Evolutionary conservation across 2,888 invertebrate species (phyloP).

Genomic region (Auanema freiburgensis): DNA sequence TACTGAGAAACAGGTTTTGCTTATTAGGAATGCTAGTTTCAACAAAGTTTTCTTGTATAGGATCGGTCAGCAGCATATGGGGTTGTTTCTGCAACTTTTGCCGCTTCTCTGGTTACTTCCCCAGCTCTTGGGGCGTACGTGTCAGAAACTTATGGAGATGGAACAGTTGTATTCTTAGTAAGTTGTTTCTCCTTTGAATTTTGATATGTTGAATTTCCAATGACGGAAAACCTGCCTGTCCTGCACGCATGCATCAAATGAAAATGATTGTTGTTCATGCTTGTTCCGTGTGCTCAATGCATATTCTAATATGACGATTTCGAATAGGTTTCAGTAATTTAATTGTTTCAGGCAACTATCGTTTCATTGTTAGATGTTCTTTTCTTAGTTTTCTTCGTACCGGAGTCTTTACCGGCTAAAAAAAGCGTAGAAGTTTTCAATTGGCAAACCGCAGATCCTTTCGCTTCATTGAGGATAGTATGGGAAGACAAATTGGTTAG

Average conservation of each 20-base stretch:
- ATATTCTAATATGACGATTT: not conserved
- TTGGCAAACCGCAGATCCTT: constrained; percentile 97
- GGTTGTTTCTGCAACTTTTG: constrained; percentile 91
- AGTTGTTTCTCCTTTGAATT: constrained; percentile 13
- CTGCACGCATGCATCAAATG: not conserved
- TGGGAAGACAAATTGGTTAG: constrained; percentile 43
- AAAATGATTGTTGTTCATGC: not conserved
- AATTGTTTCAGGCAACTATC: constrained; percentile 77
- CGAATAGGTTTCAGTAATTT: not conserved
- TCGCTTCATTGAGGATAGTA: constrained; percentile 67
- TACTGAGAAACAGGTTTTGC: constrained; percentile 76
- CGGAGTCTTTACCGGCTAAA: constrained; percentile 95
- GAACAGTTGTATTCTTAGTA: constrained; percentile 75
- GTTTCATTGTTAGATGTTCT: constrained; percentile 94
- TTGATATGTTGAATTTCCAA: constrained; percentile 3
- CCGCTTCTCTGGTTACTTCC: constrained; percentile 96
- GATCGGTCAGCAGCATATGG: constrained; percentile 62
- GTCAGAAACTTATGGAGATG: constrained; percentile 77
- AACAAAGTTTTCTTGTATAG: constrained; percentile 20
- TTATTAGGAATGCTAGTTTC: constrained; percentile 6
- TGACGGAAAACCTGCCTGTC: not conserved
- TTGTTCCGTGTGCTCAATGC: not conserved
- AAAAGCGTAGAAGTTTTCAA: constrained; percentile 72
- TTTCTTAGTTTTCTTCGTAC: constrained; percentile 95
- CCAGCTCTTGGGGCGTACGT: constrained; percentile 85